Conservation (phyloP, 2,888 invertebrate species). For the Philonicus albiceps region DNA sequence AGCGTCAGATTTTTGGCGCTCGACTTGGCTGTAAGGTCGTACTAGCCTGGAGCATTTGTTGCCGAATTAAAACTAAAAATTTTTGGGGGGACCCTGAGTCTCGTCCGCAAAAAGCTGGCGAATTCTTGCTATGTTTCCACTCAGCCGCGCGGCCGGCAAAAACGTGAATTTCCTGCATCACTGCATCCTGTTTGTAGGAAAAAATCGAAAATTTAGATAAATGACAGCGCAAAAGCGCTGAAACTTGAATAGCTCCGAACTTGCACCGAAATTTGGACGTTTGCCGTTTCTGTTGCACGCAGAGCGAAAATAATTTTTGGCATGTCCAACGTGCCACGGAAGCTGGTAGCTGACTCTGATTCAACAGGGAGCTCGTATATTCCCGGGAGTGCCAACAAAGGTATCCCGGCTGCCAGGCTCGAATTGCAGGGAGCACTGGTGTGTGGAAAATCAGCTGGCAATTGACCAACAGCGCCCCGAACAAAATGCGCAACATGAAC, state of each 20-base stretch:
- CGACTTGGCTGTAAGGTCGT: background rate
- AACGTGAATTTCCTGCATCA: slow-evolving; percentile 13
- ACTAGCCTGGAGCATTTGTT: background rate
- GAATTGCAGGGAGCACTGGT: slow-evolving; percentile 10
- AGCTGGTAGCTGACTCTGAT: slow-evolving; percentile 16
- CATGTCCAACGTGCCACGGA: slow-evolving; percentile 12
- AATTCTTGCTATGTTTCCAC: background rate
- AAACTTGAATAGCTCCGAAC: slow-evolving; percentile 29
- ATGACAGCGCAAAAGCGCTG: slow-evolving; percentile 30
- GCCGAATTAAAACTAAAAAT: background rate
- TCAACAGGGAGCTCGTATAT: slow-evolving; percentile 38
- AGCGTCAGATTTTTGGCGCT: background rate
- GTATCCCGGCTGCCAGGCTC: slow-evolving; percentile 10
- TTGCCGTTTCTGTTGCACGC: slow-evolving; percentile 25
- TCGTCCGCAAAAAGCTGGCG: background rate
- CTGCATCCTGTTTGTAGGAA: background rate
- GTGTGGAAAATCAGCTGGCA: slow-evolving; percentile 38
- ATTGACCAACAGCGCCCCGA: slow-evolving; percentile 27
- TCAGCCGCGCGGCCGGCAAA: background rate
- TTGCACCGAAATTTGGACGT: slow-evolving; percentile 9
- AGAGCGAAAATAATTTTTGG: slow-evolving; percentile 12
- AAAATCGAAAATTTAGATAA: slow-evolving; percentile 30
- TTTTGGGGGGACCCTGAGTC: background rate
- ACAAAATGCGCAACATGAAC: slow-evolving; percentile 37
- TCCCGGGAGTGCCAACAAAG: slow-evolving; percentile 16